These are phyloP conservation scores for Corydoras maculifer DNA, from an alignment of 2,113 vertebrate species.

Conservation along the genomic window DNA sequence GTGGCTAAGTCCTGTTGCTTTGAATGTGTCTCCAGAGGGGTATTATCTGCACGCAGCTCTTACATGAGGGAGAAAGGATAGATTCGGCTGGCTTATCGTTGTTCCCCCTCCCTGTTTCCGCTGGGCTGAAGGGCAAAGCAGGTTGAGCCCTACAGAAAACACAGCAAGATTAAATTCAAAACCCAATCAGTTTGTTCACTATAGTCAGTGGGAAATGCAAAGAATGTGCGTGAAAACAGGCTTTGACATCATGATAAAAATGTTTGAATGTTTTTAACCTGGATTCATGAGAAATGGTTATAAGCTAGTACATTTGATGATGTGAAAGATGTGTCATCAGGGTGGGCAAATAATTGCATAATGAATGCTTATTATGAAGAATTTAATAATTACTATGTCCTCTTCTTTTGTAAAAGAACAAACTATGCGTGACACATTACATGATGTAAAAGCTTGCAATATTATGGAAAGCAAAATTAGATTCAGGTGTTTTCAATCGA, in stretches of 20 bases:
- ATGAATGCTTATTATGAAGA: no score
- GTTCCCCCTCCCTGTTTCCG: constrained; percentile 40
- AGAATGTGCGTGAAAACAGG: constrained; percentile 23
- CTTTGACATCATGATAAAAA: constrained; percentile 9
- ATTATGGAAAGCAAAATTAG: no score
- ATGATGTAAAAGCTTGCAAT: no score
- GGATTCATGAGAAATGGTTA: not conserved
- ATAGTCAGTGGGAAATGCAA: constrained; percentile 20
- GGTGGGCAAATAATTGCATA: no score
- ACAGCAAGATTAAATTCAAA: constrained; percentile 35
- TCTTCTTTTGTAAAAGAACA: no score
- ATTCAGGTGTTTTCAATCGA: no score
- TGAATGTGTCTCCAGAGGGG: constrained; percentile 46
- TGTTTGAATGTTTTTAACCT: constrained; percentile 3
- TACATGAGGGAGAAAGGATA: constrained; percentile 31
- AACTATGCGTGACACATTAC: no score
- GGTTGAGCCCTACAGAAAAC: constrained; percentile 38
- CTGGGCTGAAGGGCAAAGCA: constrained; percentile 35
- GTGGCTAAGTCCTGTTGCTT: constrained; percentile 39
- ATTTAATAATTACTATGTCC: no score
- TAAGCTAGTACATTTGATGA: not conserved
- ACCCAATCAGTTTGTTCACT: constrained; percentile 41
- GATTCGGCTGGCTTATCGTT: constrained; percentile 47
- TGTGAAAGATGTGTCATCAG: not conserved
- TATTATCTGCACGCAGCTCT: constrained; percentile 30